Evolutionary conservation across 1,140 invertebrate species (phyloP), one percentile per base, ranked within the genome.

Genomic region (Cydia pomonella): DNA sequence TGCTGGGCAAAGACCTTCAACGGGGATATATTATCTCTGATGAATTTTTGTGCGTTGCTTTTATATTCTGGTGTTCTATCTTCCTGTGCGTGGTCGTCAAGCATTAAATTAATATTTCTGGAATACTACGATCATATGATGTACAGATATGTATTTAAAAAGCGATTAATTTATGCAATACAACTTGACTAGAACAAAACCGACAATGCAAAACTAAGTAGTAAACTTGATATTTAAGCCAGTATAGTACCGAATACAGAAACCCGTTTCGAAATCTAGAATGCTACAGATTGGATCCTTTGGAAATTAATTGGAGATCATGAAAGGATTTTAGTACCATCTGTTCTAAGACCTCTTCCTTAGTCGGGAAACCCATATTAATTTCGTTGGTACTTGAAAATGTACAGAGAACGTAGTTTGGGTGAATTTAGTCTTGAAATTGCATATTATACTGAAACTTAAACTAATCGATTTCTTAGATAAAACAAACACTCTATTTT

Each of bases 241-340:
- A 59, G 9, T 21, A 59, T n/a, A 59, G 53, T 59, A 59, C 21
- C 21, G 9, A 59, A 50, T 50, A 44, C 53, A 59, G 21, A 23
- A 23, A 23, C 18, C 53, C 18, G 18, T 59, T 59, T 59, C 7
- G 21, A 10, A 59, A n/a, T 18, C n/a, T 59, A 59, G 21, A 21
- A 59, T 59, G n/a, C 53, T 59, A 59, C 53, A 53, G 50, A 53
- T 59, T 7, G 53, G 10, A 59, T 23, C 18, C 53, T 59, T 59
- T 59, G 25, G 33, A 29, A 64, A 64, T 64, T 29, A 64, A 64
- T 64, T 64, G 63, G 27, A 64, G 63, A 64, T 64, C 27, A 7
- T 13, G 16, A 18, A 33, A 64, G 25, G 63, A 64, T 64, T 33
- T 64, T n/a, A 33, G 25, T 33, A n/a, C 16, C 63, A 64, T 64